Conservation (phyloP, 2,113 vertebrate species). For the Nicator chloris region DNA sequence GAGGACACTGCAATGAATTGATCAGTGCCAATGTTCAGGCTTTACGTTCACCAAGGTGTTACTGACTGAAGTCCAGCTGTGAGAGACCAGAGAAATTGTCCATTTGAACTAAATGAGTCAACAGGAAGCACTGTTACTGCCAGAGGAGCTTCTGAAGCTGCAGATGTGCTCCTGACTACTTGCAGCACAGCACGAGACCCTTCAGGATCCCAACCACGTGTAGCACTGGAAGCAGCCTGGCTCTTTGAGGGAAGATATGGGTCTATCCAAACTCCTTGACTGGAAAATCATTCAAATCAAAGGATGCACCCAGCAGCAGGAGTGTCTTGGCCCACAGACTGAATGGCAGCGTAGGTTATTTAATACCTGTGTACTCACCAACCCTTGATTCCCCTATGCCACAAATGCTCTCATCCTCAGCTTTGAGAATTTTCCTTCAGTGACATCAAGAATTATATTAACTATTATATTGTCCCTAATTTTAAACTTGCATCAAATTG, state of each 20-base stretch:
- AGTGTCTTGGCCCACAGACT: background rate
- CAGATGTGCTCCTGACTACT: background rate
- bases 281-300: background rate
- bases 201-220: fast-evolving
- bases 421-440: background rate
- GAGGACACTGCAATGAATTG: background rate
- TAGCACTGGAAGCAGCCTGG: background rate
- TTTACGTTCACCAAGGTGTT: background rate
- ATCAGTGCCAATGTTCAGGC: background rate
- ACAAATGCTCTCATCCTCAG: background rate
- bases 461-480: background rate
- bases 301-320: background rate
- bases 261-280: background rate
- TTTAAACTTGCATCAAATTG: background rate
- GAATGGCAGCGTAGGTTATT: fast-evolving
- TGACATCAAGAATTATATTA: background rate
- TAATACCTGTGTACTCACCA: background rate
- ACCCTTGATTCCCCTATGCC: background rate
- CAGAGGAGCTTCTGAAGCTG: background rate
- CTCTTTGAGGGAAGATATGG: background rate
- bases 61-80: background rate
- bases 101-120: background rate
- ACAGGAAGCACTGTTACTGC: background rate
- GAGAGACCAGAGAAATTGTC: background rate
- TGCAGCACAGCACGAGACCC: background rate